Percentiles rank a stretch among this genome's conserved stretches.
Evolutionary conservation across 1,140 invertebrate genomes (phyloP).

Genomic region (Drosophila takahashii): DNA sequence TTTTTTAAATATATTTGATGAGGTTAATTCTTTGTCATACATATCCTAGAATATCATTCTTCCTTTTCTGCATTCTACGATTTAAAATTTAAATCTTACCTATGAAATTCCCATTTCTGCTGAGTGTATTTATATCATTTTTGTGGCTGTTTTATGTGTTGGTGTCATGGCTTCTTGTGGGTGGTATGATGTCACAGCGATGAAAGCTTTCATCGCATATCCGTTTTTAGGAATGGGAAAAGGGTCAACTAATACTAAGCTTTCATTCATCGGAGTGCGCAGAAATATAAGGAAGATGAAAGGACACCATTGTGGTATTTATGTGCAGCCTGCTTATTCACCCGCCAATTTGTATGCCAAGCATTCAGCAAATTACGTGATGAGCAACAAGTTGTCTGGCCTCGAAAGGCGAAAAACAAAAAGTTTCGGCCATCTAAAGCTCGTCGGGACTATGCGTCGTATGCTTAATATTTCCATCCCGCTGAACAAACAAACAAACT

Average conservation of each 20-base stretch:
- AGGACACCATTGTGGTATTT: slow-evolving; percentile 23
- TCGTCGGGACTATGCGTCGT: slow-evolving; percentile 22
- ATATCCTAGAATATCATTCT: too few relatives aligned
- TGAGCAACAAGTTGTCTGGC: slow-evolving; percentile 65
- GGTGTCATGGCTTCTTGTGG: slow-evolving; percentile 39
- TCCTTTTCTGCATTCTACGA: too few relatives aligned
- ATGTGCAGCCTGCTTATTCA: not conserved
- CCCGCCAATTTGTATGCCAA: slow-evolving; percentile 5
- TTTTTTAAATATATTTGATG: too few relatives aligned
- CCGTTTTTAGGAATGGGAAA: not conserved
- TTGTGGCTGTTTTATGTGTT: slow-evolving; percentile 30
- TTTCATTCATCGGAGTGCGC: slow-evolving; percentile 14
- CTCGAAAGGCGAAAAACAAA: slow-evolving; percentile 1
- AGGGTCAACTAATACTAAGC: slow-evolving; percentile 4
- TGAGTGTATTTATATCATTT: slow-evolving; percentile 14
- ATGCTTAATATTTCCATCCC: slow-evolving; percentile 35
- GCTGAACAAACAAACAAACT: slow-evolving; percentile 21
- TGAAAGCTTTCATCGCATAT: slow-evolving; percentile 16
- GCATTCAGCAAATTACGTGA: slow-evolving; percentile 6
- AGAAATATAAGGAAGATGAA: not conserved
- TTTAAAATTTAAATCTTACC: not conserved
- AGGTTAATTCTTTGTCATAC: too few relatives aligned
- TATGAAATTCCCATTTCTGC: not conserved
- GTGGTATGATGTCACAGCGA: slow-evolving; percentile 68
- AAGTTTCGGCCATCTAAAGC: slow-evolving; percentile 3